These are phyloP conservation scores for Nannoperca australis DNA, from an alignment of 2,797 vertebrate genomes.

Conservation along the genomic window DNA sequence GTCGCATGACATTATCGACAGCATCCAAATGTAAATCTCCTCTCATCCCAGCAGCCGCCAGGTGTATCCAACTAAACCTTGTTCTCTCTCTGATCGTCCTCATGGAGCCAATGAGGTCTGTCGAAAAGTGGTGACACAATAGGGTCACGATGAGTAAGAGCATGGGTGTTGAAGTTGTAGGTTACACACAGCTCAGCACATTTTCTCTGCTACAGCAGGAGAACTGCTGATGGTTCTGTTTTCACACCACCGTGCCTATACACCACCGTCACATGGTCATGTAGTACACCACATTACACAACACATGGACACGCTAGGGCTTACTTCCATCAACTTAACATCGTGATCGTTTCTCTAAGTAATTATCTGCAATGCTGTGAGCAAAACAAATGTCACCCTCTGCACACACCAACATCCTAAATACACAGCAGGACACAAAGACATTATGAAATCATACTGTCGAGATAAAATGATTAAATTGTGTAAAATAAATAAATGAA, in stretches of 20 bases:
- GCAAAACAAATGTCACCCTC: not conserved
- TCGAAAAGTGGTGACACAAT: conserved; percentile 47
- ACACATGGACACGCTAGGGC: not conserved
- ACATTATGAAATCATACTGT: not conserved
- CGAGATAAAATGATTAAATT: not conserved
- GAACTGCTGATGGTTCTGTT: conserved; percentile 38
- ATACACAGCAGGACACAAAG: not conserved
- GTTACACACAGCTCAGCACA: conserved; percentile 35
- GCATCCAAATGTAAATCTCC: conserved; percentile 42
- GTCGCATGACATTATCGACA: conserved; percentile 25
- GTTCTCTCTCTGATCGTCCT: conserved; percentile 49
- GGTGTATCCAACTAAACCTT: conserved; percentile 56
- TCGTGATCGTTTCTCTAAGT: no score
- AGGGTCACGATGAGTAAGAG: conserved; percentile 52
- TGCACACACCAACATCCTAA: not conserved
- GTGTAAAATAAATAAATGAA: not conserved
- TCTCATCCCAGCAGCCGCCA: conserved; percentile 34
- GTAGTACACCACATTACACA: not conserved
- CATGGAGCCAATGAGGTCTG: conserved; percentile 21
- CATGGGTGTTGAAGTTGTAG: conserved; percentile 1
- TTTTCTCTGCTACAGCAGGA: conserved; percentile 15
- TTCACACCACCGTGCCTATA: not conserved
- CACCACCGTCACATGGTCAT: not conserved
- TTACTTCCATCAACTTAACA: no score
- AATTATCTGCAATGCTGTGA: not conserved